Conservation (phyloP, 2,888 invertebrate genomes). For the Cyaniris semiargus region DNA sequence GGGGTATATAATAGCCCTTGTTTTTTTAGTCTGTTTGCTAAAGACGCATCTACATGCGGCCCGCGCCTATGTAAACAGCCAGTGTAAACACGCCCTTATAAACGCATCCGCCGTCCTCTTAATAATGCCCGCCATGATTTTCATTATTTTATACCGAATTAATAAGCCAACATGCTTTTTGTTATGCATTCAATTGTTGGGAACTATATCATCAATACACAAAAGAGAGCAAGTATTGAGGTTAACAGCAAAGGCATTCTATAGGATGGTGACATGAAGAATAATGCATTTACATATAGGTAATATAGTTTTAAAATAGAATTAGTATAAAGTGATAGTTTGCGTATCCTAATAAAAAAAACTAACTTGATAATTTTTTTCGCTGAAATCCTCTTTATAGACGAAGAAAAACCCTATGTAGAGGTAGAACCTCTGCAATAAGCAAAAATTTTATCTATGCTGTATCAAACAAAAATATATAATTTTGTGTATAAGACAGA, state of each 20-base stretch:
- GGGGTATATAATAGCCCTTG: slow-evolving; percentile 67
- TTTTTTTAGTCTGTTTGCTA: slow-evolving; percentile 77
- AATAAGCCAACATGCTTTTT: slow-evolving; percentile 34
- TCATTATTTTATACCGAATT: slow-evolving; percentile 52
- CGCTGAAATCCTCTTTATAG: no score
- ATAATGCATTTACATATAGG: no score
- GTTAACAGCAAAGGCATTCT: neutral
- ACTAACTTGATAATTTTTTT: no score
- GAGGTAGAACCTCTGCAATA: no score
- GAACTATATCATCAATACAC: neutral
- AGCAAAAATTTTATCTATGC: no score
- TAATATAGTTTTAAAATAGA: no score
- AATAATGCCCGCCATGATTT: slow-evolving; percentile 60
- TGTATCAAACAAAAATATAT: no score
- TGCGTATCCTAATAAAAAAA: no score
- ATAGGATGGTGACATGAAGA: neutral
- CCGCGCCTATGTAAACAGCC: slow-evolving; percentile 70
- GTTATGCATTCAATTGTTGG: neutral
- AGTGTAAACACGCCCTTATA: slow-evolving; percentile 75
- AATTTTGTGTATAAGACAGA: no score
- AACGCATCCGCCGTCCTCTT: slow-evolving; percentile 60
- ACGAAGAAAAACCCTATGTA: no score
- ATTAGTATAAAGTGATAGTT: no score
- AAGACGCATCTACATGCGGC: slow-evolving; percentile 76
- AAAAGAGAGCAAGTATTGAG: neutral